These are phyloP conservation scores for Mimas tiliae DNA, from an alignment of 2,888 invertebrate genomes.

Conservation along the genomic window DNA sequence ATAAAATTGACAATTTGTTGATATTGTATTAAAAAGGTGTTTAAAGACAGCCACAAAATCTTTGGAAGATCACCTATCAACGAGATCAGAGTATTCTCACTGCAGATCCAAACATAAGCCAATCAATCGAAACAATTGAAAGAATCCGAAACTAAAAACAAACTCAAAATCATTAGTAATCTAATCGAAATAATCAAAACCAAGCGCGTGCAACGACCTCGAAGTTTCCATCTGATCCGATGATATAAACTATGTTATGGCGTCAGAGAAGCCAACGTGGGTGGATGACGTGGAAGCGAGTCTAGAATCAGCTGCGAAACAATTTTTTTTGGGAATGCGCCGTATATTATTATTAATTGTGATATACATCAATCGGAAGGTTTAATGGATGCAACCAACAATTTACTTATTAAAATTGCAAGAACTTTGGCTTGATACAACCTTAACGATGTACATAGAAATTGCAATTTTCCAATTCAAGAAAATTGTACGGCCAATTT, in stretches of 20 bases:
- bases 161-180: not conserved
- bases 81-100: not conserved
- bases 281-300: slow-evolving; percentile 46
- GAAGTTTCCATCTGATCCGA: slow-evolving; percentile 45
- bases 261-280: slow-evolving; percentile 47
- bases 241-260: slow-evolving; percentile 35
- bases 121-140: not conserved
- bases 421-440: not conserved
- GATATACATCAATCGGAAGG: slow-evolving; percentile 2
- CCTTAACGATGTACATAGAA: too few species aligned
- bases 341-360: not conserved
- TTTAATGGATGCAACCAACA: not conserved
- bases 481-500: too few species aligned
- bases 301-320: slow-evolving; percentile 49
- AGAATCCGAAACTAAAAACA: not conserved
- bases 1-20: too few species aligned
- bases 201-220: slow-evolving; percentile 50
- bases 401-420: not conserved
- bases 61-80: not conserved
- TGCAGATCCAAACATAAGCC: not conserved
- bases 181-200: slow-evolving; percentile 39
- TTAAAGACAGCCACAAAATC: not conserved
- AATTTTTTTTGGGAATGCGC: not conserved
- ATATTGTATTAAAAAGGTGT: too few species aligned
- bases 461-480: too few species aligned